These are phyloP conservation scores for Anoura caudifer DNA, from an alignment of 2,113 vertebrate genomes.

Conservation along the genomic window DNA sequence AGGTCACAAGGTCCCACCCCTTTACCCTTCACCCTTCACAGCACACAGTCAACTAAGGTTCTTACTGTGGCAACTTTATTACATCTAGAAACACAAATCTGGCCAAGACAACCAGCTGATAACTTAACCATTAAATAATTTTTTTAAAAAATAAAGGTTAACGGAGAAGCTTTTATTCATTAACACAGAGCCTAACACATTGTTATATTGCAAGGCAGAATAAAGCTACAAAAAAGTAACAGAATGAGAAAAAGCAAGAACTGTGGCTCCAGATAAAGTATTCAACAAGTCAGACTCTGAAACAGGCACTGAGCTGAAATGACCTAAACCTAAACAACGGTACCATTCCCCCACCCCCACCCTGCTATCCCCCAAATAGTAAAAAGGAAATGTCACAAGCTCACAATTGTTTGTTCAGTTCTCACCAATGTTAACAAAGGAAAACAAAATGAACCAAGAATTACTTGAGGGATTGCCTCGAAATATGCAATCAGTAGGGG, in stretches of 20 bases:
- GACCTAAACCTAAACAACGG: slow-evolving; percentile 69
- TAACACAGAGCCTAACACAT: slow-evolving; percentile 77
- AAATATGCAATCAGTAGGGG: slow-evolving; percentile 87
- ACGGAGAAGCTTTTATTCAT: slow-evolving; percentile 72
- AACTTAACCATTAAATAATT: slow-evolving; percentile 69
- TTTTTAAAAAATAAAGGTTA: not conserved
- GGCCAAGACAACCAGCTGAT: slow-evolving; percentile 63
- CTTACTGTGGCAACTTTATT: slow-evolving; percentile 82
- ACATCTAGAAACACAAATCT: slow-evolving; percentile 79
- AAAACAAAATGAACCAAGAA: slow-evolving; percentile 66
- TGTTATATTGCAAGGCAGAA: slow-evolving; percentile 74
- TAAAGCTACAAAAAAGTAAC: slow-evolving; percentile 71
- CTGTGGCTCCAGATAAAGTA: slow-evolving; percentile 68
- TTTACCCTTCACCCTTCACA: slow-evolving; percentile 57
- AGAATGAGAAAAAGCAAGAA: slow-evolving; percentile 72
- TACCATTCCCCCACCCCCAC: slow-evolving; percentile 34
- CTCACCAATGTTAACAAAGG: slow-evolving; percentile 73
- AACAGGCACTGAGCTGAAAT: slow-evolving; percentile 73
- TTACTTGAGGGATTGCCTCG: slow-evolving; percentile 63
- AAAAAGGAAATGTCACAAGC: slow-evolving; percentile 77
- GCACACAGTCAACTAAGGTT: slow-evolving; percentile 68
- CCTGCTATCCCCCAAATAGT: slow-evolving; percentile 56
- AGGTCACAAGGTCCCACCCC: slow-evolving; percentile 45
- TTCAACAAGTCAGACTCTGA: slow-evolving; percentile 74
- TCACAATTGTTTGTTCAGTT: slow-evolving; percentile 76